Evolutionary conservation across 2,113 vertebrate genomes (phyloP), one percentile per base, ranked within the genome.

Genomic region (Hydrochoerus hydrochaeris): DNA sequence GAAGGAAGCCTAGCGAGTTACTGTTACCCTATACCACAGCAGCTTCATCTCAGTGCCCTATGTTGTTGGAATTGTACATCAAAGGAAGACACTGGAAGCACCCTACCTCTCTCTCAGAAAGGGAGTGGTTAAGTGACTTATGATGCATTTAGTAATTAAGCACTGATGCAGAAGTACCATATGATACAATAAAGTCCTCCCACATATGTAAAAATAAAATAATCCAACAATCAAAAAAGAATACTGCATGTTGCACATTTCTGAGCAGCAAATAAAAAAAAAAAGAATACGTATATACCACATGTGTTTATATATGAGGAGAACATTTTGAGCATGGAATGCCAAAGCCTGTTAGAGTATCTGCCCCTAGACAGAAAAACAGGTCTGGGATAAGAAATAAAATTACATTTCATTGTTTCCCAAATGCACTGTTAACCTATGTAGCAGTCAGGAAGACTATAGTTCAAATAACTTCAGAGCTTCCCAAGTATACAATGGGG

Each of bases 1-100:
- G 63, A 95, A 87, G 60, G 81, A 80, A 60, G 65, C 35, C 73
- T 91, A 78, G 35, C 80, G 86, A 9, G 41, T 62, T 91, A 75
- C 80, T 38, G 44, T 81, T 63, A 92, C 12, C 32, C 5, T 7
- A 16, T 0, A 62, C 6, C 81, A 77, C 67, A 88, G 46, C 44
- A 69, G 26, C 57, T 96, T 85, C 17, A 46, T 32, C 44, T 17
- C 41, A 69, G 44, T 41, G 19, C 10, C 0, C 65, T 41, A 19
- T 46, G 22, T n/a, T 80, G 6, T 67, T 67, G 41, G 69, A 20
- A 54, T 30, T n/a, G 62, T 13, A 54, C 69, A 46, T 95, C 57
- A 52, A 83, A 96, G 52, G 57, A 94, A 78, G 54, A 77, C 11
- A 49, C 7, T 30, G 28, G 13, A 85, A 78, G 35, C 44, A 46